phyloP scores from a whole-genome alignment of 2,888 invertebrate genomes.

The Furcula furcula region DNA sequence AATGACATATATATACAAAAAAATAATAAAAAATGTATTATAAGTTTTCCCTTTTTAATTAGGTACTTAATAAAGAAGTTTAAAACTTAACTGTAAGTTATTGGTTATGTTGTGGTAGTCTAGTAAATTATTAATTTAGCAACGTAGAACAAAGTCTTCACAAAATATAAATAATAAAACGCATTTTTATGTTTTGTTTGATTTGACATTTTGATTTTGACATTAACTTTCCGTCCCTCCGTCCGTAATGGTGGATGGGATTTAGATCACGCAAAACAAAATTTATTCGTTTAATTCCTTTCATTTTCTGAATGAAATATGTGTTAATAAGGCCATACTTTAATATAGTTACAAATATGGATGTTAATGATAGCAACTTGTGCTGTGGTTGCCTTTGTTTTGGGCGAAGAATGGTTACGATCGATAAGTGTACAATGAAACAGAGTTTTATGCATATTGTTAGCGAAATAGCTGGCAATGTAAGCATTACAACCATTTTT shows the following conservation, averaged over 20 bases:
- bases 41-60: no score
- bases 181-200: no score
- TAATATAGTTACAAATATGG: constrained; percentile 20
- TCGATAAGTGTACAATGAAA: constrained; percentile 37
- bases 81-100: no score
- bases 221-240: no score
- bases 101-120: no score
- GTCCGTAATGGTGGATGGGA: constrained; percentile 4
- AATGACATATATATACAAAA: no score
- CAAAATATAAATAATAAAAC: no score
- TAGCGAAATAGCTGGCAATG: constrained; percentile 49
- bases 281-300: constrained; percentile 15
- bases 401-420: constrained; percentile 47
- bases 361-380: constrained; percentile 19
- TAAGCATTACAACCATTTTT: background rate
- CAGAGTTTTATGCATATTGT: constrained; percentile 54
- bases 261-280: constrained; percentile 14
- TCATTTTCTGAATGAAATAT: constrained; percentile 23
- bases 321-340: background rate
- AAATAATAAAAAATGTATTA: no score
- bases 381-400: constrained; percentile 56
- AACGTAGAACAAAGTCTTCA: no score
- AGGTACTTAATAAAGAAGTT: no score
- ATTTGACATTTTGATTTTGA: no score
- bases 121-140: no score